A percentile compares a stretch with the other conserved stretches of the same genome.
phyloP scores from a whole-genome alignment of 2,888 invertebrate genomes.

The Meganola albula region DNA sequence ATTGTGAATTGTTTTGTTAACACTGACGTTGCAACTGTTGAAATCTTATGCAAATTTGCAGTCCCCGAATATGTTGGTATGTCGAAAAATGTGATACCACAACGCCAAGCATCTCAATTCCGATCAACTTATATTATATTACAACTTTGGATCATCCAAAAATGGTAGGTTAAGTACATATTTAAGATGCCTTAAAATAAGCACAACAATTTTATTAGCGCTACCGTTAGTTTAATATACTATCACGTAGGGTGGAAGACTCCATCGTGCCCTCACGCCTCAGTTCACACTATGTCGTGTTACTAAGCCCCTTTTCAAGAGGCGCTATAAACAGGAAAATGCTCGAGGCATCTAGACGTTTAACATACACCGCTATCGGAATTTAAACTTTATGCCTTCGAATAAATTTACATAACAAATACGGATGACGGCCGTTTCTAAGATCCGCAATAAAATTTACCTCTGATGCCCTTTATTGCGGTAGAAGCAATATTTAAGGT shows the following conservation, averaged over 20 bases:
- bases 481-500: conserved; percentile 16
- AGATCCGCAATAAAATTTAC: conserved; percentile 26
- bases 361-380: conserved; percentile 14
- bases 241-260: conserved; percentile 34
- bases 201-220: conserved; percentile 27
- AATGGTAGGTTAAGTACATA: no score
- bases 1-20: no score
- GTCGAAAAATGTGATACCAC: conserved; percentile 6
- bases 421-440: conserved; percentile 24
- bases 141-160: no score
- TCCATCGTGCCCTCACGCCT: conserved; percentile 39
- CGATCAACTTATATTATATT: no score
- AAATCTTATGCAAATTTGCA: no score
- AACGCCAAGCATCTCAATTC: conserved; percentile 18
- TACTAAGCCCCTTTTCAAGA: conserved; percentile 35
- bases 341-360: conserved; percentile 27
- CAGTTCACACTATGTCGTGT: conserved; percentile 42
- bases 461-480: conserved; percentile 13
- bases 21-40: no score
- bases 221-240: conserved; percentile 24
- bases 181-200: conserved; percentile 34
- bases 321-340: conserved; percentile 53
- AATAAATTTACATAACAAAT: conserved; percentile 21
- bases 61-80: no score
- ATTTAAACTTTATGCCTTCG: conserved; percentile 14